Conservation (phyloP, 2,888 invertebrate genomes). For the Mesorhabditis spiculigera region DNA sequence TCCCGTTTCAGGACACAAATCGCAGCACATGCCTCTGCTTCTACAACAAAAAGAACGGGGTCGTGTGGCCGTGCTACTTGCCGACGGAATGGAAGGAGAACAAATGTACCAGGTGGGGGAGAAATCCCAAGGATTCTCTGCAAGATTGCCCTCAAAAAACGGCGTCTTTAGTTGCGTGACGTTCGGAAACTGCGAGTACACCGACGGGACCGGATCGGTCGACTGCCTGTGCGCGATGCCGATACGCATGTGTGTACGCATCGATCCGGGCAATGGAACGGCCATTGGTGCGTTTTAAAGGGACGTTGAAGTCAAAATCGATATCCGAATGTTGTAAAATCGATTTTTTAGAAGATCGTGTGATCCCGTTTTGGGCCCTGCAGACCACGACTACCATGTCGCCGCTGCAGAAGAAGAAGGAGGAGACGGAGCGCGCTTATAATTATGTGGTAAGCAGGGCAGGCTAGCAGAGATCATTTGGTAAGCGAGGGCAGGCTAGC, state of each 20-base stretch:
- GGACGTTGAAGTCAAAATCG: not conserved
- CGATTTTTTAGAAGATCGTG: conserved; percentile 28
- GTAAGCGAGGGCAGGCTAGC: not conserved
- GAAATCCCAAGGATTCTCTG: not conserved
- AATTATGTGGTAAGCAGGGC: conserved; percentile 26
- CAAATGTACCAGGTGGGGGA: conserved; percentile 28
- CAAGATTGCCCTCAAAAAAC: not conserved
- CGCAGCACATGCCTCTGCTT: conserved; percentile 49
- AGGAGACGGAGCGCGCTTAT: conserved; percentile 48
- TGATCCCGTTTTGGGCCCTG: conserved; percentile 53
- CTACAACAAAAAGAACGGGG: conserved; percentile 53
- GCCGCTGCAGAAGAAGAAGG: conserved; percentile 39
- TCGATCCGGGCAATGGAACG: conserved; percentile 35
- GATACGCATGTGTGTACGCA: conserved; percentile 48
- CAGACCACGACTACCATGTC: conserved; percentile 35
- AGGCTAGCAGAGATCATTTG: too few relatives aligned
- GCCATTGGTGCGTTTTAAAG: conserved; percentile 17
- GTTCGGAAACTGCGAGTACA: conserved; percentile 48
- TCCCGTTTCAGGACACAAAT: conserved; percentile 23
- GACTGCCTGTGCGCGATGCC: conserved; percentile 47
- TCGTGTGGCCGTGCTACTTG: conserved; percentile 52
- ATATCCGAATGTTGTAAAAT: not conserved
- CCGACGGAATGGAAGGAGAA: conserved; percentile 43
- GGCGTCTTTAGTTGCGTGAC: conserved; percentile 34
- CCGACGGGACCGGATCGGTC: conserved; percentile 22